phyloP scores from a whole-genome alignment of 2,888 invertebrate species.

The Erpobdella octoculata region DNA sequence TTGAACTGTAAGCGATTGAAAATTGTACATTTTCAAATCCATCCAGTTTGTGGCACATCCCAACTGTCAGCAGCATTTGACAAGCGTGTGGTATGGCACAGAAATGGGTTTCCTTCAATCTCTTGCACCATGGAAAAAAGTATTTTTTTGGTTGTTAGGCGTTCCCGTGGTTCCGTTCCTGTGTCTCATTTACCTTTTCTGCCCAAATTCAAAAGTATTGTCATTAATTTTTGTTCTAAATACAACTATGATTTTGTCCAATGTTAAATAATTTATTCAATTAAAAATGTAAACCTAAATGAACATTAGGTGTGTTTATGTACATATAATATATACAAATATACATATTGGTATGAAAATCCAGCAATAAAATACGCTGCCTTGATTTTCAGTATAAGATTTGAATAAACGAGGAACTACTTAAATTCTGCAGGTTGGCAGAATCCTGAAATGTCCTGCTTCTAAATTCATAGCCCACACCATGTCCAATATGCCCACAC shows the following conservation, averaged over 20 bases:
- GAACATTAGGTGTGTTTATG: too few relatives aligned
- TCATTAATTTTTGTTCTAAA: too few relatives aligned
- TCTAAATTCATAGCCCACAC: slow-evolving; percentile 66
- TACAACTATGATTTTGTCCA: too few relatives aligned
- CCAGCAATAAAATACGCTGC: too few relatives aligned
- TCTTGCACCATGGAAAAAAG: slow-evolving; percentile 51
- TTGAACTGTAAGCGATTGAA: too few relatives aligned
- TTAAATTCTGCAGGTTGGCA: slow-evolving; percentile 47
- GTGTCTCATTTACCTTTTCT: slow-evolving; percentile 49
- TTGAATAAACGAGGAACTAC: too few relatives aligned
- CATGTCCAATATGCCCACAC: slow-evolving; percentile 57
- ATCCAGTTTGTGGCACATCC: slow-evolving; percentile 70
- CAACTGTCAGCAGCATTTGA: slow-evolving; percentile 65
- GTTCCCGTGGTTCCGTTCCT: slow-evolving; percentile 41
- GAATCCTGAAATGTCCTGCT: slow-evolving; percentile 58
- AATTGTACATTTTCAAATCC: too few relatives aligned
- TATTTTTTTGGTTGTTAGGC: slow-evolving; percentile 38
- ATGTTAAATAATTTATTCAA: too few relatives aligned
- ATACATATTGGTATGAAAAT: too few relatives aligned
- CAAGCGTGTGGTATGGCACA: slow-evolving; percentile 63
- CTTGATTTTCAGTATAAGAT: too few relatives aligned
- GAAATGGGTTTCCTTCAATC: slow-evolving; percentile 60
- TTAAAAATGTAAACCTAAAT: too few relatives aligned
- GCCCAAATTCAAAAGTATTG: slow-evolving; percentile 51
- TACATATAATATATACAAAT: too few relatives aligned